Conservation (phyloP, 2,797 vertebrate genomes). For the Acomys russatus region DNA sequence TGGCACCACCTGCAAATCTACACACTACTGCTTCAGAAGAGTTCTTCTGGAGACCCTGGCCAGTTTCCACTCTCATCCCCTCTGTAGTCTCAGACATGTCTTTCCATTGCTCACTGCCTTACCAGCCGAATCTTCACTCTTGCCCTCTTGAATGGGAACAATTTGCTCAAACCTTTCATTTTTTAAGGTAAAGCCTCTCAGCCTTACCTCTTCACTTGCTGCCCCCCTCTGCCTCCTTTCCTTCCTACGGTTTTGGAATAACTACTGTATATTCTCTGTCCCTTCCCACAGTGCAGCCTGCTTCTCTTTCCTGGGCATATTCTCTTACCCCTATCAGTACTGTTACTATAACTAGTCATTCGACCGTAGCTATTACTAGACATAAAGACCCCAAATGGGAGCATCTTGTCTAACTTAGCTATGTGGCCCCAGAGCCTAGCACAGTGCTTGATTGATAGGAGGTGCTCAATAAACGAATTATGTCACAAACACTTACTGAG, state of each 20-base stretch:
- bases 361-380: constrained; percentile 36
- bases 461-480: constrained; percentile 80
- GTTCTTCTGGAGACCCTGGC: constrained; percentile 7
- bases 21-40: constrained; percentile 22
- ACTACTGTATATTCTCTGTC: constrained; percentile 13
- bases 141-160: constrained; percentile 1
- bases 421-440: constrained; percentile 69
- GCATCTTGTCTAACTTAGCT: constrained; percentile 32
- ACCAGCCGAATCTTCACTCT: neutral
- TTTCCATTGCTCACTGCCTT: constrained; percentile 14
- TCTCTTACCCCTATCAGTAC: neutral
- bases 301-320: neutral
- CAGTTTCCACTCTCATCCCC: neutral
- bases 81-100: neutral
- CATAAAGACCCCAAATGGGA: constrained; percentile 24
- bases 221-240: neutral
- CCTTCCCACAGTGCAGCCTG: neutral
- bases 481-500: constrained; percentile 79
- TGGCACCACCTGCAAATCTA: neutral
- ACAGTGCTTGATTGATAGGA: constrained; percentile 80
- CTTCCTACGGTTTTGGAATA: constrained; percentile 26
- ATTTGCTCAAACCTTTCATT: neutral
- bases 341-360: neutral
- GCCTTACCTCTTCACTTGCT: neutral
- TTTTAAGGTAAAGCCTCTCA: constrained; percentile 29